Conservation (phyloP, 2,888 invertebrate species). For the Zonitis immaculata region DNA sequence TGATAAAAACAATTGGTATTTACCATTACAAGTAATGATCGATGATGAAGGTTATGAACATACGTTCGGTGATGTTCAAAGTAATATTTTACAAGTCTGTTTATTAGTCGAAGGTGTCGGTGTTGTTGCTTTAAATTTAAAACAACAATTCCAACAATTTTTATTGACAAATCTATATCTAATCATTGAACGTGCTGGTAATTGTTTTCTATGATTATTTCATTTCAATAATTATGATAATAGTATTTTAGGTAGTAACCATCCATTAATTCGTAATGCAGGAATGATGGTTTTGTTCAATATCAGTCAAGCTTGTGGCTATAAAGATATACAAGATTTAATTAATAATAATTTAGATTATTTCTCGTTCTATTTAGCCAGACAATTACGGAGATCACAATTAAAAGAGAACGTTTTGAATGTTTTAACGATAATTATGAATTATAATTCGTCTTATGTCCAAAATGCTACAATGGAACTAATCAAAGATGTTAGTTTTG, state of each 20-base stretch:
- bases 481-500: constrained; percentile 59
- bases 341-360: constrained; percentile 68
- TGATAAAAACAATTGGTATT: constrained; percentile 53
- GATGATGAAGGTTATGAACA: constrained; percentile 34
- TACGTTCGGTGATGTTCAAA: constrained; percentile 48
- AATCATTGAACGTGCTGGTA: constrained; percentile 68
- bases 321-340: constrained; percentile 55
- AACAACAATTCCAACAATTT: constrained; percentile 54
- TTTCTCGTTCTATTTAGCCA: constrained; percentile 65
- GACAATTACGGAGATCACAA: constrained; percentile 59
- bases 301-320: constrained; percentile 57
- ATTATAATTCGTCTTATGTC: constrained; percentile 61
- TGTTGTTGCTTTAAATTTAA: constrained; percentile 55
- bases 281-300: constrained; percentile 57
- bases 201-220: too few relatives aligned
- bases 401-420: constrained; percentile 63
- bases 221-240: too few relatives aligned
- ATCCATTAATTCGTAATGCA: constrained; percentile 58
- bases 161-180: constrained; percentile 63
- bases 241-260: constrained; percentile 67
- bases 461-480: constrained; percentile 52
- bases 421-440: constrained; percentile 68
- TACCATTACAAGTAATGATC: constrained; percentile 46
- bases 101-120: constrained; percentile 68
- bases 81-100: constrained; percentile 63